Evolutionary conservation across 1,140 invertebrate genomes (phyloP).

Genomic region (Frieseomelitta varia): DNA sequence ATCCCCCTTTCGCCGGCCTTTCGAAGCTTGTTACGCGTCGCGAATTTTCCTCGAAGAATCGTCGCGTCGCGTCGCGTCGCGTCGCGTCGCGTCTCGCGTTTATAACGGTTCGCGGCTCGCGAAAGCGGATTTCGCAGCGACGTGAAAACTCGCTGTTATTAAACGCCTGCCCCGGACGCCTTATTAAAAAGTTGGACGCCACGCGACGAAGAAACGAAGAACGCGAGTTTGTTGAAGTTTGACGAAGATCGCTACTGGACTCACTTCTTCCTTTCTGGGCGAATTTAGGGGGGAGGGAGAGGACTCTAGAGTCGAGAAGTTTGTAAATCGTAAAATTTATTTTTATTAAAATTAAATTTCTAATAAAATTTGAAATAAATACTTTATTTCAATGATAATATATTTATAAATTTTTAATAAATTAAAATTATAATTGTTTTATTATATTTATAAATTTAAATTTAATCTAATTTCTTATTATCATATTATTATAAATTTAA

Average conservation of each 20-base stretch:
- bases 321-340: no score
- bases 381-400: no score
- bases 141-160: not conserved
- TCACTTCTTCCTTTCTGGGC: no score
- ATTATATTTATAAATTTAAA: no score
- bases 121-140: not conserved
- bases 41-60: slow-evolving; percentile 5
- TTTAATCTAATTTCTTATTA: no score
- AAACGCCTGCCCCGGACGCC: not conserved
- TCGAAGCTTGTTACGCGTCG: not conserved
- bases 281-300: no score
- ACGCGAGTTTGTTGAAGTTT: not conserved
- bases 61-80: not conserved
- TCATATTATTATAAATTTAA: no score
- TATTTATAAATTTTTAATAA: no score
- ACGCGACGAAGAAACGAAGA: not conserved
- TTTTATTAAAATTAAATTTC: no score
- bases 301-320: no score
- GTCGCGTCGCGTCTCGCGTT: not conserved
- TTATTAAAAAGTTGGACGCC: slow-evolving; percentile 24
- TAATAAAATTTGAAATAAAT: no score
- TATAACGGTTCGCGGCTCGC: slow-evolving; percentile 6
- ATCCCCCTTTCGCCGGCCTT: not conserved
- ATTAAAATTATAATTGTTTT: no score
- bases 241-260: not conserved